Evolutionary conservation across 2,888 invertebrate species (phyloP), one percentile per base, ranked within the genome.

Genomic region (Parnassius orleans): DNA sequence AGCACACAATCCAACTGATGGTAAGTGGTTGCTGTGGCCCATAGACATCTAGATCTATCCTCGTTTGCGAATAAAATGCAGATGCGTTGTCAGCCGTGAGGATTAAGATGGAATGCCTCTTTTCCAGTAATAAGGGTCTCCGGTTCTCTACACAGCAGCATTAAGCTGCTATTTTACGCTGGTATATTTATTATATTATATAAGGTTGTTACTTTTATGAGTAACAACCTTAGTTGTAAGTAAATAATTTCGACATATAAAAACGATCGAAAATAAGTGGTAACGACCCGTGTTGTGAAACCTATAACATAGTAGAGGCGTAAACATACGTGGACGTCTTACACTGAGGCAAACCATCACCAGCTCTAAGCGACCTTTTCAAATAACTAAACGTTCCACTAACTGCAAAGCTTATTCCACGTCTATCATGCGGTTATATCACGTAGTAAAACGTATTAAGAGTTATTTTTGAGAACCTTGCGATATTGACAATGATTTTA

Each of bases 201-300:
- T 19, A 19, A n/a, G n/a, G n/a, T n/a, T n/a, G n/a, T n/a, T n/a
- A n/a, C 7, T 33, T 33, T 33, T 33, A 7, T 33, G 33, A 33
- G 33, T 33, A 1, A 24, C 5, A 24, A 33, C 33, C 33, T 33
- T 7, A 33, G 7, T 33, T 33, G 5, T 7, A 7, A 33, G 7
- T 43, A 43, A 43, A 14, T 55, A 44, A 44, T 41, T 42, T 52
- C 12, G 12, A 44, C 14, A 14, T 24, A 51, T 61, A 65, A 62
- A 65, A 33, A 41, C 53, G 48, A 61, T 74, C 72, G 75, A 77
- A 69, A 72, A 72, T 70, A 60, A 48, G 55, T 65, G 66, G 77
- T 79, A 72, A 51, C 51, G 55, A 41, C 19, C 15, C 3, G 14
- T 48, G 65, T 79, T 75, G 75, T 75, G 76, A 78, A 77, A 64